Conservation (phyloP, 1,140 invertebrate species). For the Drosophila paulistorum region DNA sequence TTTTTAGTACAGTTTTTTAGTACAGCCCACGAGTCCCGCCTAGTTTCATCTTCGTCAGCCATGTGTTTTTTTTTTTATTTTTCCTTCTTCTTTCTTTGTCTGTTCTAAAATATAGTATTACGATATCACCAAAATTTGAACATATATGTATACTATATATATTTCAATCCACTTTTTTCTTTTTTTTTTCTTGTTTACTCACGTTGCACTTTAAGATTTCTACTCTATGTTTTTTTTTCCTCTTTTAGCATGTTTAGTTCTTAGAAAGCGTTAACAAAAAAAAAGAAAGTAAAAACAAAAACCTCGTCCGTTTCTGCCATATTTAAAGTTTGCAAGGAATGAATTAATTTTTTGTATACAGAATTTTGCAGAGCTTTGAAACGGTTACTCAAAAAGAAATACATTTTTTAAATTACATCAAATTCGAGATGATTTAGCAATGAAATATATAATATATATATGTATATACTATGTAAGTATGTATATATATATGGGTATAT, state of each 20-base stretch:
- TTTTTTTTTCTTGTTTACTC: conserved; percentile 13
- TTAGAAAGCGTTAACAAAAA: conserved; percentile 42
- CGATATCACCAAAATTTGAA: conserved; percentile 49
- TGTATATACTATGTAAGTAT: conserved; percentile 24
- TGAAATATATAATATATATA: conserved; percentile 16
- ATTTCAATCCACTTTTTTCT: background rate
- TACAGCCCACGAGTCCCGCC: background rate
- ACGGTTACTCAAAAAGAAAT: conserved; percentile 63
- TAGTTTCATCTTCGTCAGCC: background rate
- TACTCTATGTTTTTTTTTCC: conserved; percentile 28
- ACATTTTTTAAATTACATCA: no score
- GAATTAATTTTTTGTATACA: conserved; percentile 50
- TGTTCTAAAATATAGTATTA: conserved; percentile 72
- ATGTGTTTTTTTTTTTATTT: background rate
- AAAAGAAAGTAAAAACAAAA: background rate
- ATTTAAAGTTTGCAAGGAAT: conserved; percentile 5
- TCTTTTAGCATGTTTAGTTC: conserved; percentile 74
- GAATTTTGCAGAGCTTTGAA: conserved; percentile 37
- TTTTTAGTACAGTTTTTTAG: conserved; percentile 5
- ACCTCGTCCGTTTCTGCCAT: conserved; percentile 1
- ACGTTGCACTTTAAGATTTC: conserved; percentile 27
- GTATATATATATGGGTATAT: conserved; percentile 41
- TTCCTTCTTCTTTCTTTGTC: conserved; percentile 24
- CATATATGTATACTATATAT: conserved; percentile 16
- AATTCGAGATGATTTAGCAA: conserved; percentile 1